These are phyloP conservation scores for Catharus bicknelli DNA, from an alignment of 2,113 vertebrate species.

Conservation along the genomic window DNA sequence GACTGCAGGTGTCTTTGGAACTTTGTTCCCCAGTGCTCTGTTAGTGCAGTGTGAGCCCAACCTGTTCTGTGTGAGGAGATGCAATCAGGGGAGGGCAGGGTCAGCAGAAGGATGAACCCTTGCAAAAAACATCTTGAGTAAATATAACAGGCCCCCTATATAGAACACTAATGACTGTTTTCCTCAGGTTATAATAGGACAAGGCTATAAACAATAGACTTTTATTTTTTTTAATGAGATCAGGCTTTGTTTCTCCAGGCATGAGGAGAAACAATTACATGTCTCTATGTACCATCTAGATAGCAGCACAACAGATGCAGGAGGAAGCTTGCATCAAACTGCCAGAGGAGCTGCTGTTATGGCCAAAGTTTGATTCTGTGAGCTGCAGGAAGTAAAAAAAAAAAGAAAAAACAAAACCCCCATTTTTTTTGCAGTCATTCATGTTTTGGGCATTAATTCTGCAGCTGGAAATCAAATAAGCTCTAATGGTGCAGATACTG, in stretches of 20 bases:
- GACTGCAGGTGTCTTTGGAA: neutral
- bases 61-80: neutral
- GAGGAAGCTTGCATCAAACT: neutral
- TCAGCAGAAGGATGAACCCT: neutral
- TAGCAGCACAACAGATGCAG: neutral
- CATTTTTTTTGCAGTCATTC: neutral
- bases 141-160: neutral
- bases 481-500: neutral
- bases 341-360: neutral
- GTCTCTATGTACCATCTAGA: neutral
- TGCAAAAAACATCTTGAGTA: neutral
- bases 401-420: neutral
- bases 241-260: slow-evolving; percentile 1
- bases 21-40: neutral
- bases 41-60: neutral
- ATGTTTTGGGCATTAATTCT: neutral
- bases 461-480: neutral
- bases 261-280: slow-evolving; percentile 20
- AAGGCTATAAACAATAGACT: neutral
- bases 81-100: neutral
- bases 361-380: neutral
- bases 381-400: neutral
- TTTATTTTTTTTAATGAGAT: neutral
- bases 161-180: neutral
- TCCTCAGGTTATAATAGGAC: neutral